Conservation (phyloP, 2,797 vertebrate genomes). For the Austrolebias charrua region DNA sequence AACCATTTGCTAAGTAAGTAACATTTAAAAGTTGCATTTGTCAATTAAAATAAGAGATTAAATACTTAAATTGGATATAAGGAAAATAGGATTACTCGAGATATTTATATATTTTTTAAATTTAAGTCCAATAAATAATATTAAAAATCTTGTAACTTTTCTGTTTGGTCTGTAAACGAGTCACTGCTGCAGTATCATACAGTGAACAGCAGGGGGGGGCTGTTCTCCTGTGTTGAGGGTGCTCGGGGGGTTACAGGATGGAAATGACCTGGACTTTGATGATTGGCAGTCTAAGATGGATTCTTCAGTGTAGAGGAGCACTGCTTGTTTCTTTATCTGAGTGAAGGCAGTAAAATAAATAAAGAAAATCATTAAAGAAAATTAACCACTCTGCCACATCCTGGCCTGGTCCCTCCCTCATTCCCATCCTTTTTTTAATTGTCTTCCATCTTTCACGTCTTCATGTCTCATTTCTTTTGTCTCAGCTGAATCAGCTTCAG, state of each 20-base stretch:
- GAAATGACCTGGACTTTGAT: constrained; percentile 62
- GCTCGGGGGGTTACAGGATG: constrained; percentile 52
- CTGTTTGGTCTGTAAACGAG: too few species aligned
- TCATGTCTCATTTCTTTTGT: too few species aligned
- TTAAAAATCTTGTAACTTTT: too few species aligned
- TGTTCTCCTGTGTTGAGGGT: constrained; percentile 29
- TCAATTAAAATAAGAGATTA: too few species aligned
- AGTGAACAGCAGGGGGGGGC: constrained; percentile 51
- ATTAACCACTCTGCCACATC: not conserved
- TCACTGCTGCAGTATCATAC: not conserved
- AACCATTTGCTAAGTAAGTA: too few species aligned
- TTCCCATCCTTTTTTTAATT: not conserved
- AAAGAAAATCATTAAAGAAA: not conserved
- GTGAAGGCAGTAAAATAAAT: not conserved
- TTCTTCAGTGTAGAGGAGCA: constrained; percentile 46
- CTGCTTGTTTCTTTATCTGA: constrained; percentile 46
- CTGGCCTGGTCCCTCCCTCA: fast-evolving
- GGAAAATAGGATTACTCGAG: too few species aligned
- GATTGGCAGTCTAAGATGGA: constrained; percentile 74
- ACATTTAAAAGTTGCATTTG: too few species aligned
- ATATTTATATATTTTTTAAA: too few species aligned
- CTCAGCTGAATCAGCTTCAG: too few species aligned
- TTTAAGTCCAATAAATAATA: too few species aligned
- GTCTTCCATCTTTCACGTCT: not conserved
- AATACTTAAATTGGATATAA: too few species aligned